A percentile compares a stretch with the other conserved stretches of the same genome.
Evolutionary conservation across 2,888 invertebrate species (phyloP).

Genomic region (Cephus sareptanus): DNA sequence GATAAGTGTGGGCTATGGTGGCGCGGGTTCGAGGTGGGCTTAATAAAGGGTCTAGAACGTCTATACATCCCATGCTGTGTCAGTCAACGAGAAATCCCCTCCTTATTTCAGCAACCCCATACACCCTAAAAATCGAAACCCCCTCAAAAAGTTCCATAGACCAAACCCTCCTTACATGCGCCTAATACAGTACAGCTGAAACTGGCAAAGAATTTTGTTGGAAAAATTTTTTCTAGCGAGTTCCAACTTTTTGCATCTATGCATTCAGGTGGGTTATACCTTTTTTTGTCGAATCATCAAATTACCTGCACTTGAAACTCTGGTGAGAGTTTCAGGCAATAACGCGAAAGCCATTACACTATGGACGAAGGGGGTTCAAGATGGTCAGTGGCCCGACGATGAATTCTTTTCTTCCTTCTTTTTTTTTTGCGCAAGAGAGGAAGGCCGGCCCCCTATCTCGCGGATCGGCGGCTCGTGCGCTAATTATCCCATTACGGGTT

Average conservation of each 20-base stretch:
- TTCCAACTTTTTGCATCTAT: background rate
- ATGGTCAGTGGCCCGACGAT: background rate
- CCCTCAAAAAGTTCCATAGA: constrained; percentile 25
- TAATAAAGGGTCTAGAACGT: constrained; percentile 27
- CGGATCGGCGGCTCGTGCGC: constrained; percentile 57
- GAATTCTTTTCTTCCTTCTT: background rate
- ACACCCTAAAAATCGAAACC: background rate
- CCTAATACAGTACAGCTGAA: background rate
- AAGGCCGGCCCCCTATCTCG: constrained; percentile 41
- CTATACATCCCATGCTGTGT: constrained; percentile 24
- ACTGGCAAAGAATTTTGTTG: background rate
- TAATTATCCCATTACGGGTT: constrained; percentile 58
- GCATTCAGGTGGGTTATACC: background rate
- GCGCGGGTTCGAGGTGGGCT: constrained; percentile 27
- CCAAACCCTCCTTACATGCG: constrained; percentile 21
- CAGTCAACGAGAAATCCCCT: constrained; percentile 20
- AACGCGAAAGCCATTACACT: background rate
- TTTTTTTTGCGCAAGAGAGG: constrained; percentile 5
- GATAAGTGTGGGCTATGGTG: constrained; percentile 31
- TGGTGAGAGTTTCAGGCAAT: background rate
- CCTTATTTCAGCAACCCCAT: background rate
- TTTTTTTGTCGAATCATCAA: background rate
- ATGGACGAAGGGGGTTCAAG: background rate
- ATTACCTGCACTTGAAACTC: background rate
- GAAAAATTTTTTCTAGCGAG: background rate